Evolutionary conservation across 1,140 invertebrate species (phyloP).

Genomic region (Aphidius ervi): DNA sequence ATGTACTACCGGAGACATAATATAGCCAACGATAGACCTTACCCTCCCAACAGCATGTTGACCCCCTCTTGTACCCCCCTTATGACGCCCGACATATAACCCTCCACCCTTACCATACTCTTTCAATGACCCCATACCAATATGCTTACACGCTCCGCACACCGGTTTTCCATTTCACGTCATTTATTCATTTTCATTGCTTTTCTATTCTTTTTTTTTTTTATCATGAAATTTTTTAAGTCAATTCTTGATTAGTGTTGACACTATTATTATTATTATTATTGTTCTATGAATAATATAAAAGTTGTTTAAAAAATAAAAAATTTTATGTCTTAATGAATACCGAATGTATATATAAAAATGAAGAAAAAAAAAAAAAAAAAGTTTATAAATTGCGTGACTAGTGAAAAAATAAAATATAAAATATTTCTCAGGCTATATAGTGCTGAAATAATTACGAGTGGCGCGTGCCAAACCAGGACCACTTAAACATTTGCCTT

Average conservation of each 20-base stretch:
- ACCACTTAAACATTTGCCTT: background rate
- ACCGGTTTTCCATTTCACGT: slow-evolving; percentile 2
- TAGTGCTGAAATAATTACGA: too few species aligned
- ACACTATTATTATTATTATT: too few species aligned
- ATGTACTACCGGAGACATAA: slow-evolving; percentile 44
- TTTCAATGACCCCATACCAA: slow-evolving; percentile 11
- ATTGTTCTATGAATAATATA: too few species aligned
- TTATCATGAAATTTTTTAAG: too few species aligned
- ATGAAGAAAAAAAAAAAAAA: background rate
- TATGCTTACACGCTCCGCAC: slow-evolving; percentile 14
- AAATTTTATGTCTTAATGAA: too few species aligned
- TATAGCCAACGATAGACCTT: slow-evolving; percentile 31
- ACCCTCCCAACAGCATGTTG: slow-evolving; percentile 23
- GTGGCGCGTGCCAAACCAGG: too few species aligned
- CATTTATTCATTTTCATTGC: background rate
- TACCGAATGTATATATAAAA: background rate
- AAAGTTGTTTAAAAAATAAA: too few species aligned
- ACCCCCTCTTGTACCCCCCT: slow-evolving; percentile 4
- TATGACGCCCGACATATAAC: background rate
- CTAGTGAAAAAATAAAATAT: too few species aligned
- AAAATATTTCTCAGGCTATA: too few species aligned
- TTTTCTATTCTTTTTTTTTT: too few species aligned
- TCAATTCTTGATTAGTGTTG: slow-evolving; percentile 2
- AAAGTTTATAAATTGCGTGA: background rate
- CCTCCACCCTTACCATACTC: background rate